Base-by-base conservation (phyloP, 2,797 vertebrate species). In the Octomys mimax region DNA sequence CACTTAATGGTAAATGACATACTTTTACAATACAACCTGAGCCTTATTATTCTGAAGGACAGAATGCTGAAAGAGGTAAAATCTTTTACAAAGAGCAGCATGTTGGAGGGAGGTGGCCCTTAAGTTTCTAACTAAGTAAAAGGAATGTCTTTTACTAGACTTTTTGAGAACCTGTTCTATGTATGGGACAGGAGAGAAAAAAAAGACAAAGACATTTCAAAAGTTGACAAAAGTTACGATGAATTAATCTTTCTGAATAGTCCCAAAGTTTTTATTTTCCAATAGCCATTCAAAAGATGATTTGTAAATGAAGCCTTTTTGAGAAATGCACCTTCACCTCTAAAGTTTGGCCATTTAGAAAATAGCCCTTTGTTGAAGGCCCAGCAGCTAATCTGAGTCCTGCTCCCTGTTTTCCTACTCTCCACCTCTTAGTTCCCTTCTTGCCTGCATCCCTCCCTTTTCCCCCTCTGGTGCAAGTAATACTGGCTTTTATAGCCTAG, bases 401-500 rank as follows among this genome's bases (percentile, higher is more conserved):
- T 33, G 59, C 73, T 28, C 57, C 59, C 57, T 64, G 39, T 87
- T 92, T 93, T 70, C 64, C 59, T 75, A 73, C 61, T 64, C 57
- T 94, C 88, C 18, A 78, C 73, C 89, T 79, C 82, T 19, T 0
- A 22, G 28, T 83, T 92, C 88, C 54, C 79, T 78, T 90, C 42
- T 92, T 81, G 70, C 33, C 31, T 28, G 26, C 36, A 64, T 54
- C 77, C 81, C 57, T 39, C 62, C 89, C 73, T 9, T 19, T 12
- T 8, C 11, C 62, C 81, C 46, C 14, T 83, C 64, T 31, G 16
- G 42, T 95, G 89, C 91, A 91, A 94, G 82, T 80, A 88, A 26
- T 68, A n/a, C 52, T 94, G 92, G 92, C 79, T 96, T 94, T 97
- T 97, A 96, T 95, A 94, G 92, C 93, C 94, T 86, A 87, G 75